These are phyloP conservation scores for Polydrusus tereticollis DNA, from an alignment of 2,888 invertebrate genomes.

Conservation along the genomic window DNA sequence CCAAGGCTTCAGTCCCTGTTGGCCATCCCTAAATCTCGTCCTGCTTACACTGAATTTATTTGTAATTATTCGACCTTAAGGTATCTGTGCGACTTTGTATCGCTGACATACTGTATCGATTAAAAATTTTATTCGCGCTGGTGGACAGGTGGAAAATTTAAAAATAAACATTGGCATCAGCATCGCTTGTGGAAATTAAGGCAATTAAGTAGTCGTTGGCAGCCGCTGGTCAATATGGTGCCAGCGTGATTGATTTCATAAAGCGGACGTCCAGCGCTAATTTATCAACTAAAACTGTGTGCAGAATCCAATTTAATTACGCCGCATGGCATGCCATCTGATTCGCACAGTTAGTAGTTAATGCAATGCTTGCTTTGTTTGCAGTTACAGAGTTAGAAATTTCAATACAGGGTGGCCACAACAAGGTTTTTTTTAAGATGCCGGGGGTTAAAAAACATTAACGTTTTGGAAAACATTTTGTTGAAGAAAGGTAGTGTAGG, in stretches of 20 bases:
- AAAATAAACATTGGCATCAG: conserved; percentile 45
- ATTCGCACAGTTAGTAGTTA: conserved; percentile 47
- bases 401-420: conserved; percentile 11
- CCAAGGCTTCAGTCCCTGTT: no score
- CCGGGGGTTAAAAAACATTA: no score
- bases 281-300: conserved; percentile 56
- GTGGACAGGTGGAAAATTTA: conserved; percentile 49
- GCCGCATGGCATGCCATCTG: conserved; percentile 50
- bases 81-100: not conserved
- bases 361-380: conserved; percentile 42
- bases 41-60: no score
- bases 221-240: conserved; percentile 62
- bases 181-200: conserved; percentile 60
- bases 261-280: conserved; percentile 59
- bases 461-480: no score
- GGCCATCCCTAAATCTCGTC: no score
- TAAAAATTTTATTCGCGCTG: conserved; percentile 40
- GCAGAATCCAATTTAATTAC: conserved; percentile 52
- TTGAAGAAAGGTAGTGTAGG: no score
- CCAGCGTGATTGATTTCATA: conserved; percentile 63
- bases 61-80: no score
- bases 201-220: conserved; percentile 62
- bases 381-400: conserved; percentile 28
- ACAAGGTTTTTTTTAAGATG: no score
- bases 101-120: conserved; percentile 27